Evolutionary conservation across 2,797 vertebrate species (phyloP), one percentile per base, ranked within the genome.

Genomic region (Mareca penelope): DNA sequence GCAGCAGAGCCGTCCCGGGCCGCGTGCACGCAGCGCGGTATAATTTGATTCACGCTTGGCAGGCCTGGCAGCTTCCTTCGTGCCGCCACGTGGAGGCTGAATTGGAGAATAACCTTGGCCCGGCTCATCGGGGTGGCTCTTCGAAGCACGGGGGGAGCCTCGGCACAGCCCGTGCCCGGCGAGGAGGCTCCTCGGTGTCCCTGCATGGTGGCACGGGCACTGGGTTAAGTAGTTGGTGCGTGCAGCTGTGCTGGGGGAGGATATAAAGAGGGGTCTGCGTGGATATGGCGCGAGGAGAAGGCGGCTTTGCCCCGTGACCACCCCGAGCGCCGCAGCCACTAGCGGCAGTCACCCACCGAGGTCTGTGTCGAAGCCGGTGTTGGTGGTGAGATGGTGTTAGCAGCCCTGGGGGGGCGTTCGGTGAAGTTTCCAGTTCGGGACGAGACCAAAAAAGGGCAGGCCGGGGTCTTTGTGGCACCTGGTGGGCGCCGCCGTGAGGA

Each of bases 1-100:
- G 70, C 81, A 97, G 67, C 89, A 48, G 76, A 75, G 56, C 73
- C n/a, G 42, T 24, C 57, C 89, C 85, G 57, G 85, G 75, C 65
- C 6, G 0, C 80, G 61, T 23, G 42, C 92, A 52, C 68, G 55
- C 79, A 56, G 80, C 50, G 8, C 2, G 0, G 7, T 26, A 28
- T 77, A 67, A 50, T 88, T 94, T 59, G 33, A n/a, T 79, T 91
- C 82, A 44, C 24, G 8, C 57, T 94, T 86, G 81, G 46, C 70
- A 84, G 60, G 23, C 63, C 75, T 67, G 46, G 52, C 70, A 63
- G 52, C 77, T 85, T 89, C 89, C 78, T 81, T 71, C 55, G 53
- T 11, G 3, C 53, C 73, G 76, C 75, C 39, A 39, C n/a, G n/a
- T 28, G 76, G 86, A 93, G 88, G 75, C 73, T 13, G 2, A 64